Base-by-base conservation (phyloP, 2,797 vertebrate species). In the Glossophaga mutica region DNA sequence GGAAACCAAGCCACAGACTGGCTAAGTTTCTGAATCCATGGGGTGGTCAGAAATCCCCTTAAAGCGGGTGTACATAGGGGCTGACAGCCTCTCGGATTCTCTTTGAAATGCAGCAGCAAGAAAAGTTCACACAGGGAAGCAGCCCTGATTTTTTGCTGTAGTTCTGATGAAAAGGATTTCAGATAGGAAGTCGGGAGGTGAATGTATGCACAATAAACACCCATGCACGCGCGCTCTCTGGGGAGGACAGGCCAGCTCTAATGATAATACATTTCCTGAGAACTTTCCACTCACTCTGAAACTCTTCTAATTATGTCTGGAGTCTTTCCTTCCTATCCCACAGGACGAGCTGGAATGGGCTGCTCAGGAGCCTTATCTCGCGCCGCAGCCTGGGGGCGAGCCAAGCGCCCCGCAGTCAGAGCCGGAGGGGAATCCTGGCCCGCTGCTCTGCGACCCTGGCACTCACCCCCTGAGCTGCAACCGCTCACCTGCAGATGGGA, bases 261-360 rank as follows among this genome's bases (percentile, higher is more conserved):
- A 96, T 97, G 98, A 96, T 96, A 95, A 93, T 97, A 97, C 37
- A 59, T 96, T 98, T 98, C 98, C 98, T 98, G 98, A 95, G 96
- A 81, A 96, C 97, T 97, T 97, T 15, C 98, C 98, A 96, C 96
- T 97, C 89, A 95, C 70, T 5, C 92, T 62, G 85, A 97, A 95
- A 81, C 94, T 93, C 98, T 98, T 98, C 98, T 98, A 97, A 98
- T 98, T 98, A 94, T 4, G 93, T 97, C 98, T 98, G 98, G 98
- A 98, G 97, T 97, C 97, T 96, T 98, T 98, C 98, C 98, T 98
- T 98, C 98, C 98, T 92, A 97, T 97, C 97, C 96, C 98, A 90
- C 97, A 94, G 98, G 97, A 98, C 68, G 96, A 98, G 96, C 94
- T 96, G 95, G 97, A 97, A 97, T 94, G 94, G 68, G 90, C 81